Evolutionary conservation across 2,797 vertebrate species (phyloP).

Genomic region (Notolabrus celidotus): DNA sequence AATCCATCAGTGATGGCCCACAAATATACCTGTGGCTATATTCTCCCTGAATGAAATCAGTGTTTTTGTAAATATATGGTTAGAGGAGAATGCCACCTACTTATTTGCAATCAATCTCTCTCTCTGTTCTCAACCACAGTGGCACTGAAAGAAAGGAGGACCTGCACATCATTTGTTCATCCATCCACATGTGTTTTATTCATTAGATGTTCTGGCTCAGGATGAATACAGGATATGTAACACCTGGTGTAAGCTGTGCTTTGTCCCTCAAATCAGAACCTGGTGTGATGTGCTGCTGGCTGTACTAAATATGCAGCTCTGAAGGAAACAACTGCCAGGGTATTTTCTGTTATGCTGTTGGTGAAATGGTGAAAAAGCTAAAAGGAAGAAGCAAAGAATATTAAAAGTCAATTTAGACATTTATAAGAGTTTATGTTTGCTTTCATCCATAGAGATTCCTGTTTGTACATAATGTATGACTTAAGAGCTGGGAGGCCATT

Average conservation of each 20-base stretch:
- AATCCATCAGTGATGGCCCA: slow-evolving; percentile 17
- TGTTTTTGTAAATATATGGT: slow-evolving; percentile 13
- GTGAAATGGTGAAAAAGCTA: background rate
- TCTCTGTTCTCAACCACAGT: background rate
- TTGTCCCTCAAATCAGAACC: slow-evolving; percentile 26
- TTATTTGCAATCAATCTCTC: slow-evolving; percentile 11
- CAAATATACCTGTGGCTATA: slow-evolving; percentile 10
- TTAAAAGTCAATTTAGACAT: background rate
- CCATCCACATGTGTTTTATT: background rate
- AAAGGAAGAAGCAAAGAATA: background rate
- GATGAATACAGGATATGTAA: slow-evolving; percentile 11
- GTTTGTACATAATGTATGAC: background rate
- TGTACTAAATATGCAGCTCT: slow-evolving; percentile 18
- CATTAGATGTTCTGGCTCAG: background rate
- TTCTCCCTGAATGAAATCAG: slow-evolving; percentile 19
- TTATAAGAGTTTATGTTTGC: background rate
- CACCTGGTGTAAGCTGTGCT: slow-evolving; percentile 19
- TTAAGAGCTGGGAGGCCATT: background rate
- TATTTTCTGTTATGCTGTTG: background rate
- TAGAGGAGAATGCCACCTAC: background rate
- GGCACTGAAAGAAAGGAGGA: background rate
- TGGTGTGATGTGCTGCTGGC: slow-evolving; percentile 9
- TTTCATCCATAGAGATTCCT: background rate
- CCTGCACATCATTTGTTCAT: background rate
- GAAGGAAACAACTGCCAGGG: background rate